phyloP scores from a whole-genome alignment of 2,113 vertebrate genomes.

The Donacobius atricapilla region DNA sequence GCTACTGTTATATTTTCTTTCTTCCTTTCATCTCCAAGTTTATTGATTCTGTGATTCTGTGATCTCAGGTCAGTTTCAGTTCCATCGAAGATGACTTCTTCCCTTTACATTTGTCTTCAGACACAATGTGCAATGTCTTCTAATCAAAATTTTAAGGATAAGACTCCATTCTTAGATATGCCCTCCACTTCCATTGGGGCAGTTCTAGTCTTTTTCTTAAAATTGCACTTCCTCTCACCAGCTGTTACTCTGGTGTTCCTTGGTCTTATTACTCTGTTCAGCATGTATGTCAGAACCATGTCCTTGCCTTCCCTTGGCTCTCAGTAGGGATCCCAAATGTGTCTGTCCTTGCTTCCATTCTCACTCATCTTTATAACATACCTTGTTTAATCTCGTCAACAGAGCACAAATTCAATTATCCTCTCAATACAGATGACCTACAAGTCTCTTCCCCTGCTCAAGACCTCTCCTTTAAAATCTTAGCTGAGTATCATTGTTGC shows the following conservation, averaged over 20 bases:
- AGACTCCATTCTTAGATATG: not conserved
- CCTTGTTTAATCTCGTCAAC: slow-evolving; percentile 12
- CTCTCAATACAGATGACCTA: not conserved
- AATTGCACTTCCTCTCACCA: not conserved
- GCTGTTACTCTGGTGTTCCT: not conserved
- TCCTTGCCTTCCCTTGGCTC: not conserved
- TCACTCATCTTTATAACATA: not conserved
- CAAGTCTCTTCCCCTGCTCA: not conserved
- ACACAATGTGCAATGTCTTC: not conserved
- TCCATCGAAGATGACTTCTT: not conserved
- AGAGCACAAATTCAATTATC: not conserved
- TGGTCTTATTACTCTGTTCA: not conserved
- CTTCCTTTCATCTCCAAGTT: not conserved
- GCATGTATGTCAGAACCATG: not conserved
- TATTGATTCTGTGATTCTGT: not conserved
- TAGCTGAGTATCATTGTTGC: not conserved
- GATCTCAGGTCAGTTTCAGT: not conserved
- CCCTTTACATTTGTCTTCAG: not conserved
- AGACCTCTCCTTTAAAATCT: not conserved
- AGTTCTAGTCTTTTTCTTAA: not conserved
- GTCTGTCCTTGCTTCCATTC: not conserved
- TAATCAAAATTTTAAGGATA: not conserved
- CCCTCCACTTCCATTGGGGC: not conserved
- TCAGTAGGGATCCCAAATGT: not conserved
- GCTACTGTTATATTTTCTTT: not conserved